phyloP scores from a whole-genome alignment of 1,140 invertebrate genomes.

The Rhyacophila brunnea region DNA sequence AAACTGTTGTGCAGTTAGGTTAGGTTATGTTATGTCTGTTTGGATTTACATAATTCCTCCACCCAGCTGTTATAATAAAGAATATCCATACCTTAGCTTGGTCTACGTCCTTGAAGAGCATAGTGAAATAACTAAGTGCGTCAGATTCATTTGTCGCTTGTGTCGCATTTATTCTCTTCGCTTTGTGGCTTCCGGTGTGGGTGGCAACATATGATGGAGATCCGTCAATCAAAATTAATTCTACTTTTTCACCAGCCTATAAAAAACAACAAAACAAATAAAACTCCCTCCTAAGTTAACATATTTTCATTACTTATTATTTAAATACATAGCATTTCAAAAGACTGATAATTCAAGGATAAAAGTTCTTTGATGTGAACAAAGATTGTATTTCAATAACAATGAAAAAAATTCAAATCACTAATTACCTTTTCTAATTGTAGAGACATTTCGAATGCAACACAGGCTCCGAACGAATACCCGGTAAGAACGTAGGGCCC shows the following conservation, averaged over 20 bases:
- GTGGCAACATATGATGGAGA: conserved; percentile 85
- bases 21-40: too few species aligned
- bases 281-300: neutral
- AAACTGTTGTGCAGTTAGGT: too few species aligned
- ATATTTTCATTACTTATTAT: neutral
- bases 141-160: conserved; percentile 62
- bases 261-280: conserved; percentile 4
- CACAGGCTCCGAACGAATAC: conserved; percentile 91
- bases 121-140: conserved; percentile 77
- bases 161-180: conserved; percentile 48
- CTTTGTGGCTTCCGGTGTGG: conserved; percentile 68
- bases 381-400: neutral
- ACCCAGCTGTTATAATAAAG: too few species aligned
- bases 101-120: conserved; percentile 77
- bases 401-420: neutral
- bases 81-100: conserved; percentile 61
- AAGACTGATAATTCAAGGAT: neutral
- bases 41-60: too few species aligned
- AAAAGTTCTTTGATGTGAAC: neutral
- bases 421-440: conserved; percentile 65
- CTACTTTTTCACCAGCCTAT: conserved; percentile 57
- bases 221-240: conserved; percentile 86
- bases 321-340: neutral
- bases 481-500: conserved; percentile 87
- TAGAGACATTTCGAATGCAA: conserved; percentile 91